Percentiles rank a stretch among this genome's conserved stretches.
phyloP scores from a whole-genome alignment of 1,140 invertebrate genomes.

The Dolichoris vasculosae region DNA sequence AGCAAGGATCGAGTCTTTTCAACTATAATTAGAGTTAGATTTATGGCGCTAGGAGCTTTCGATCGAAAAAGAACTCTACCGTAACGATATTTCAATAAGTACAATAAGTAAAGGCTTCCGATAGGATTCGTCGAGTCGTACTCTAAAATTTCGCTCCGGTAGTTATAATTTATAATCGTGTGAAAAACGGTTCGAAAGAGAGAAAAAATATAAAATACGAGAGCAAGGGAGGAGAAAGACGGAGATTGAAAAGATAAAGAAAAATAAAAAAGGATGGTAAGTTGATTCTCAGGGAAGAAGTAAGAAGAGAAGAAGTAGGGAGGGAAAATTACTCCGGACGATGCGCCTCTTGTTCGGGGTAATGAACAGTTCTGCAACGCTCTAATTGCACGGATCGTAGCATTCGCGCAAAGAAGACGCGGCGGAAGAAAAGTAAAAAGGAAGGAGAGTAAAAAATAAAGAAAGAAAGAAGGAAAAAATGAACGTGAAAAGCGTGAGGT shows the following conservation, averaged over 20 bases:
- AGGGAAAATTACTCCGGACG: conserved; percentile 56
- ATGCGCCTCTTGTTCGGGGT: conserved; percentile 55
- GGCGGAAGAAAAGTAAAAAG: neutral
- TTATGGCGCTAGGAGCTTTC: neutral
- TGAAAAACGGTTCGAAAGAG: neutral
- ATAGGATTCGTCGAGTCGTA: neutral
- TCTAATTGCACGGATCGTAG: conserved; percentile 49
- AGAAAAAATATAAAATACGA: conserved; percentile 1
- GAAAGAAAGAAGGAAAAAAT: no score
- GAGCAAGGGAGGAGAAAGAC: conserved; percentile 1
- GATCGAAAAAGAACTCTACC: neutral
- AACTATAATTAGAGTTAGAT: neutral
- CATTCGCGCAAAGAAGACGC: neutral
- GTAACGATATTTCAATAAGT: no score
- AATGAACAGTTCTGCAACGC: conserved; percentile 56
- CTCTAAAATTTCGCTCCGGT: neutral
- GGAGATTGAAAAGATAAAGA: conserved; percentile 25
- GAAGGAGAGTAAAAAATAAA: neutral
- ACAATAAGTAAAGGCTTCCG: no score
- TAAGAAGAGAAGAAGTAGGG: conserved; percentile 24
- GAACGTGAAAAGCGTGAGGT: conserved; percentile 45
- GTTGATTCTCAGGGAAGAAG: conserved; percentile 41
- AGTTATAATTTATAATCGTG: conserved; percentile 7
- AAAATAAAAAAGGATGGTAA: conserved; percentile 38
- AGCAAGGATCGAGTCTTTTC: neutral